Evolutionary conservation across 2,888 invertebrate genomes (phyloP), one percentile per base, ranked within the genome.

Genomic region (Sturmia bella): DNA sequence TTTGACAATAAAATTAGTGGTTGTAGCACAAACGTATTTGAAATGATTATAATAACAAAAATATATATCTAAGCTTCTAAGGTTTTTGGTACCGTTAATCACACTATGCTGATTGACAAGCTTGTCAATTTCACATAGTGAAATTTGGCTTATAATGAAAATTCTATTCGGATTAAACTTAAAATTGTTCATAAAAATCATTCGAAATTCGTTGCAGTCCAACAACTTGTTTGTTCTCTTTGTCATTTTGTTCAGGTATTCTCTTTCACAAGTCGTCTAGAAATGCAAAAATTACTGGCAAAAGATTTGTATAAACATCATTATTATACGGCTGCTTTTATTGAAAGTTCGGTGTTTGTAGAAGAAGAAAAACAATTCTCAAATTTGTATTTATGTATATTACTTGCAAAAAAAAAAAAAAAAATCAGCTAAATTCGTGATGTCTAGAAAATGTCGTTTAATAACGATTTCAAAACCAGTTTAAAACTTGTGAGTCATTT

Each of bases 291-390:
- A 68, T 50, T 50, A 63, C 61, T 56, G 32, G 24, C 24, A 63
- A 61, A 63, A 69, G 4, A 81, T 81, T 81, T 81, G 73, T 73
- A 77, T 81, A 63, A 59, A 72, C 41, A 24, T 54, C 24, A 64
- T 63, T 68, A 56, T 68, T 73, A 59, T 41, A 32, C 17, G 21
- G 45, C 56, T 19, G 27, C 24, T 12, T 64, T 32, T 17, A n/a
- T 63, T 54, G 19, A 59, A 12, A 56, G 63, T 73, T 52, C 69
- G 64, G 11, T 39, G 79, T 72, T 72, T 48, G 39, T 37, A 43
- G 32, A 73, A 45, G 48, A 61, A 59, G 59, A 45, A 59, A 45
- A 39, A 52, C 17, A 41, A 48, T 70, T 61, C 48, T 64, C 63
- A 70, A 48, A 19, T 7, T 1, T 57, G 12, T 63, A 19, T 19